A percentile compares a stretch with the other conserved stretches of the same genome.
Evolutionary conservation across 1,140 invertebrate genomes (phyloP).

Genomic region (Mactra quadrangularis): DNA sequence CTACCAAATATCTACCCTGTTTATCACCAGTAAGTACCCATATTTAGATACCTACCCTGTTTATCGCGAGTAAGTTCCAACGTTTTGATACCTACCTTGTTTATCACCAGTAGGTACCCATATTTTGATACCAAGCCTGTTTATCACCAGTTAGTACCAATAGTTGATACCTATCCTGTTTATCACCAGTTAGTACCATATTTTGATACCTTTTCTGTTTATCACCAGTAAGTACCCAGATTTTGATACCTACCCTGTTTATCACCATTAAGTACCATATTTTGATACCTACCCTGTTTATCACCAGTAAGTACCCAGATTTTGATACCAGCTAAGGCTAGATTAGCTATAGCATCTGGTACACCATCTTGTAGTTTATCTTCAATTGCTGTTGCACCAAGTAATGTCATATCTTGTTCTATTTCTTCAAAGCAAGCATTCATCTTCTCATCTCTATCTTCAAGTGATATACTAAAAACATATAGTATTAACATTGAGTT

Average conservation of each 20-base stretch:
- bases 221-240: constrained; percentile 99
- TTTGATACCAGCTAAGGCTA: constrained; percentile 97
- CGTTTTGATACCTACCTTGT: no score
- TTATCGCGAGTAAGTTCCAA: constrained; percentile 99
- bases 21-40: no score
- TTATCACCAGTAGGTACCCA: no score
- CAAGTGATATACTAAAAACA: constrained; percentile 87
- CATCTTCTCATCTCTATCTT: constrained; percentile 95
- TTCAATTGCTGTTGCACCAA: constrained; percentile 98
- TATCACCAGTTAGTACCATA: no score
- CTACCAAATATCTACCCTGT: no score
- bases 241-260: constrained; percentile 96
- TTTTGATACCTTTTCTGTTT: constrained; percentile 97
- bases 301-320: constrained; percentile 99
- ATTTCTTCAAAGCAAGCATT: constrained; percentile 99
- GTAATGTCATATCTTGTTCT: constrained; percentile 92
- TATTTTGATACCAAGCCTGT: constrained; percentile 94
- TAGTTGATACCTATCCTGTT: constrained; percentile 99
- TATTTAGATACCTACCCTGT: constrained; percentile 94
- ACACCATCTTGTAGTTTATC: constrained; percentile 99
- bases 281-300: constrained; percentile 97
- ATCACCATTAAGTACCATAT: no score
- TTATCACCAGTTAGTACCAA: constrained; percentile 99
- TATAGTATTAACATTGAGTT: neutral
- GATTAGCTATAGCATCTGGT: constrained; percentile 97